Base-by-base conservation (phyloP, 1,140 invertebrate species). In the Mamestra configurata region DNA sequence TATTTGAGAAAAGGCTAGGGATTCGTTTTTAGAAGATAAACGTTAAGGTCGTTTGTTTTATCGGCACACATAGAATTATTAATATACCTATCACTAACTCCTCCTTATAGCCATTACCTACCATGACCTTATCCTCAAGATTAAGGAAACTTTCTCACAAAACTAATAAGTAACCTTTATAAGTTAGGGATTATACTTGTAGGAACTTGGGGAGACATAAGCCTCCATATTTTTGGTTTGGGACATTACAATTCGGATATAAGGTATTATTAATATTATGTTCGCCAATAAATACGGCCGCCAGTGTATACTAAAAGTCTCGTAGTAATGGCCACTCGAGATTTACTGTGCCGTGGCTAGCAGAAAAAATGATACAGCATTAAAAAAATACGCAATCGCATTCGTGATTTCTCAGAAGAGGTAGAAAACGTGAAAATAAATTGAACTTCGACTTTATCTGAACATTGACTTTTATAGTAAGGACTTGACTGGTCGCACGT, bases 121-220 rank as follows among this genome's bases (percentile, higher is more conserved):
- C 0, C 24, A n/a, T 24, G 13, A 35, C 27, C 27, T 61, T 61
- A 61, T 37, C 15, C 57, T 8, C 11, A 7, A 59, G 57, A 31
- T 61, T 61, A 61, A 7, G 57, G 57, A 35, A 61, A 61, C 57
- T 61, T 37, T 27, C 27, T 31, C 15, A 61, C n/a, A 61, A 61
- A 59, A 59, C 11, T 35, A 37, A 35, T 35, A 37, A 61, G 57
- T 61, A 61, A 18, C 31, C 35, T 35, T 35, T 61, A 61, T 53
- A 53, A 22, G 27, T 61, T 35, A 61, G 15, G 31, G 31, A 31
- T 61, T 61, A 35, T 3, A 35, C 31, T 53, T 53, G 20, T 61
- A 61, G 35, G n/a, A 18, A 35, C 31, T 61, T 61, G 8, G 15
- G 1, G n/a, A 35, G 55, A 31, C 55, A 59, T 31, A 31, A 27